Evolutionary conservation across 1,140 invertebrate species (phyloP), one percentile per base, ranked within the genome.

Genomic region (Diachasma alloeum): DNA sequence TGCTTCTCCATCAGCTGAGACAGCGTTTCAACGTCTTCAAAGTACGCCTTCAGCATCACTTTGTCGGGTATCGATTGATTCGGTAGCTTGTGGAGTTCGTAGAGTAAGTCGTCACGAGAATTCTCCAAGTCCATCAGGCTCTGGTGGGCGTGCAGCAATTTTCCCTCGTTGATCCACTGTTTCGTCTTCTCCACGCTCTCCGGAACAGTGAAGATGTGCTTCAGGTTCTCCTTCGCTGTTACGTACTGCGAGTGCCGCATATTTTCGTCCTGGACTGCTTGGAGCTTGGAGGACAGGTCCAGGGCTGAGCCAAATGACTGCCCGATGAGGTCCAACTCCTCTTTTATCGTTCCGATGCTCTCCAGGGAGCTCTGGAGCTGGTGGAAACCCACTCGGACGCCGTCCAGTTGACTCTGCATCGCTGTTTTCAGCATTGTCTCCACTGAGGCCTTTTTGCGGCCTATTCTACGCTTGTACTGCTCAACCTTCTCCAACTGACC

Each of bases 351-450:
- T 72, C 91, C 87, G 6, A 99, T 95, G 90, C 97, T 96, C 82
- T 95, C 92, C 24, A 97, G 89, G 53, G 96, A 95, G 36, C 92
- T 92, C 81, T 96, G 93, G 15, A 99, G 89, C 85, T 99, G 96
- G 83, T 95, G 94, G n/a, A 99, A 92, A 0, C 98, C 98, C 11
- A 96, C 95, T 82, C 95, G 92, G 0, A 99, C 98, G 0, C 97
- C 98, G 90, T 99, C 98, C 46, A 99, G 88, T 89, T 99, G 98
- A 83, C 97, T 97, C 90, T 99, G 98, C 91, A 99, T 97, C 6
- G 97, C 97, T n/a, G 97, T 98, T 90, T 99, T 99, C 17, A 99
- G 88, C 92, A 98, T 96, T 13, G 97, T 97, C 90, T 99, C 98
- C 26, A 98, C 96, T 6, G 98, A 98, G 0, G 96, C 96, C 90